Conservation (phyloP, 1,140 invertebrate species). For the Arctopsyche grandis region DNA sequence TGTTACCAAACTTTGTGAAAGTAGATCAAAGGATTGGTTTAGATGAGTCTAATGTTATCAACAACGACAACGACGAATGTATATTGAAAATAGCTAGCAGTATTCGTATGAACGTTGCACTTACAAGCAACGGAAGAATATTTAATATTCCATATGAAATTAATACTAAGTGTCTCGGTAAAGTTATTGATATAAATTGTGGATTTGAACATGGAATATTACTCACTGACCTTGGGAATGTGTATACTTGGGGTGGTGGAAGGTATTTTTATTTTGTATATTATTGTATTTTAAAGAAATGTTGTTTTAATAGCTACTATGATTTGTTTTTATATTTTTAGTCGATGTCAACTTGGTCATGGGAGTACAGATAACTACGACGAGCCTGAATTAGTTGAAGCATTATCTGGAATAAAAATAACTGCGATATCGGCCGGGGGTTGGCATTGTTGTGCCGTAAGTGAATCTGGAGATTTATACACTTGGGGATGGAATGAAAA, state of each 20-base stretch:
- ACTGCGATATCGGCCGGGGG: conserved; percentile 78
- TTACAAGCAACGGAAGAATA: conserved; percentile 66
- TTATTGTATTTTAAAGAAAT: too few relatives aligned
- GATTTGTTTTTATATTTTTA: conserved; percentile 58
- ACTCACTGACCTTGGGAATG: conserved; percentile 74
- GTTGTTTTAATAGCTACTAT: too few relatives aligned
- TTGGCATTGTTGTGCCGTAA: conserved; percentile 86
- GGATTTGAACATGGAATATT: conserved; percentile 84
- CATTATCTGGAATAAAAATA: conserved; percentile 77
- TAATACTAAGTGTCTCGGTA: conserved; percentile 65
- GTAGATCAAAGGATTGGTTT: background rate
- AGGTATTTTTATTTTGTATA: conserved; percentile 67
- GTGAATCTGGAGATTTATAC: conserved; percentile 82
- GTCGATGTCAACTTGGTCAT: conserved; percentile 87
- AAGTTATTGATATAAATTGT: conserved; percentile 73
- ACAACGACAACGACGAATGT: conserved; percentile 41
- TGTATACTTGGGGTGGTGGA: conserved; percentile 85
- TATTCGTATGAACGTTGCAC: conserved; percentile 61
- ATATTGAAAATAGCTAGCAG: conserved; percentile 62
- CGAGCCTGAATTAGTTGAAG: conserved; percentile 73
- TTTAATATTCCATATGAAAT: conserved; percentile 71
- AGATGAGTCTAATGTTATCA: background rate
- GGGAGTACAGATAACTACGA: conserved; percentile 72
- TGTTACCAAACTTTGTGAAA: conserved; percentile 47
- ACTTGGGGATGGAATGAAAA: conserved; percentile 92